Evolutionary conservation across 2,888 invertebrate species (phyloP), one percentile per base, ranked within the genome.

Genomic region (Hirtodrosophila confusa): DNA sequence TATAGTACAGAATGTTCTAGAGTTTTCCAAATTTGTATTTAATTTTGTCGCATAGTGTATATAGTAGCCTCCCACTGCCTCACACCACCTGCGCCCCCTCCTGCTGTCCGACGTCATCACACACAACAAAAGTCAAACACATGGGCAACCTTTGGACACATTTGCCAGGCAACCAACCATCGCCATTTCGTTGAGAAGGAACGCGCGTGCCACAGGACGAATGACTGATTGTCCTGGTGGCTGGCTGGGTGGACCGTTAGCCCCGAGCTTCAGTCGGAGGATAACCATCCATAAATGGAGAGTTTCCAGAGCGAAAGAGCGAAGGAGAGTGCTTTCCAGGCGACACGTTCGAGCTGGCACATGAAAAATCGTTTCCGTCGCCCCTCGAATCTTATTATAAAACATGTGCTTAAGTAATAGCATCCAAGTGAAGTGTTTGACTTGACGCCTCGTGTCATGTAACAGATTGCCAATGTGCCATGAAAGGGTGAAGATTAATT

Each of bases 361-460:
- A 82, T 82, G 82, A 82, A 88, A 82, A 88, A 82, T 82, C 73
- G 82, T 80, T 79, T 65, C 33, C 60, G 58, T 68, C 56, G 48
- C 48, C 49, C 49, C 54, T 64, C 67, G 55, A 71, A 69, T 84
- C 88, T 73, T 80, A 83, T 88, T 83, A 83, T 79, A 88, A 88
- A 84, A 86, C 88, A 88, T 83, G 86, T 83, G 88, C 88, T 82
- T 88, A 80, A 80, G 83, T 88, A 80, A 80, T 88, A 78, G 82
- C 87, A 80, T 53, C 66, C 63, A 86, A 69, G 78, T 82, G 62
- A 80, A 75, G 76, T 70, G 73, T 77, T 77, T 73, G 71, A 73
- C 73, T 73, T 73, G 77, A 71, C 66, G 77, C 56, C 48, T 43
- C 55, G 43, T 80, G 86, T 88, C 77, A 54, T 86, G 86, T 83